Percentiles rank a stretch among this genome's conserved stretches.
These are phyloP conservation scores for Leuciscus idus DNA, from an alignment of 2,113 vertebrate species.

Conservation along the genomic window DNA sequence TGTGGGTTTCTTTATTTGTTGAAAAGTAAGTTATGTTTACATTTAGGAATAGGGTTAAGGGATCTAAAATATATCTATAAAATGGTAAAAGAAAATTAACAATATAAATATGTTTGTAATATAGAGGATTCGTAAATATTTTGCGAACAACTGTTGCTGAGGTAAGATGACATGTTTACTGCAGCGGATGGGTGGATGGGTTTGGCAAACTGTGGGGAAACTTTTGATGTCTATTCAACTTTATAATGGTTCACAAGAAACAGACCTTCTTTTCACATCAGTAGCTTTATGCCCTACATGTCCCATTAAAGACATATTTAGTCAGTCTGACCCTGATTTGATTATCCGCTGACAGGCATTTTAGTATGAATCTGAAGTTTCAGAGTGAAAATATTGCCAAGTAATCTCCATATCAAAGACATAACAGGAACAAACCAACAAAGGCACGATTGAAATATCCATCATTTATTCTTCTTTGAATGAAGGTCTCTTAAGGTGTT, in stretches of 20 bases:
- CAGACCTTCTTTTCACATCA: not conserved
- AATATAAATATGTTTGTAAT: not conserved
- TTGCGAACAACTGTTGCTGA: not conserved
- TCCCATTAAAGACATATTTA: not conserved
- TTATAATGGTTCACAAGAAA: not conserved
- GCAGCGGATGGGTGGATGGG: not conserved
- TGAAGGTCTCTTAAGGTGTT: constrained; percentile 23
- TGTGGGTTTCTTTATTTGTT: too few species aligned
- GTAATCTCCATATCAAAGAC: not conserved
- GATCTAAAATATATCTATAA: too few species aligned
- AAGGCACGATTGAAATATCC: constrained; percentile 12
- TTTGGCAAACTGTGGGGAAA: not conserved
- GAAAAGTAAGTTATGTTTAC: not conserved
- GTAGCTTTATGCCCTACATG: not conserved
- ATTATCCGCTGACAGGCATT: not conserved
- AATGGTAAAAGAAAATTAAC: not conserved
- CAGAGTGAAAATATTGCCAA: not conserved
- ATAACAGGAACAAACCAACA: not conserved
- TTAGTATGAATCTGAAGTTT: not conserved
- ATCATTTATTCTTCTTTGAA: constrained; percentile 10
- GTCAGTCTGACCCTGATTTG: not conserved
- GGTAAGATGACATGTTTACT: not conserved
- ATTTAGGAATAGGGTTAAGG: not conserved
- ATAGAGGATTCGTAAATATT: not conserved
- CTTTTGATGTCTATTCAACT: too few species aligned